Percentiles rank a stretch among this genome's conserved stretches.
These are phyloP conservation scores for Thunnus maccoyii DNA, from an alignment of 2,113 vertebrate genomes.

Conservation along the genomic window DNA sequence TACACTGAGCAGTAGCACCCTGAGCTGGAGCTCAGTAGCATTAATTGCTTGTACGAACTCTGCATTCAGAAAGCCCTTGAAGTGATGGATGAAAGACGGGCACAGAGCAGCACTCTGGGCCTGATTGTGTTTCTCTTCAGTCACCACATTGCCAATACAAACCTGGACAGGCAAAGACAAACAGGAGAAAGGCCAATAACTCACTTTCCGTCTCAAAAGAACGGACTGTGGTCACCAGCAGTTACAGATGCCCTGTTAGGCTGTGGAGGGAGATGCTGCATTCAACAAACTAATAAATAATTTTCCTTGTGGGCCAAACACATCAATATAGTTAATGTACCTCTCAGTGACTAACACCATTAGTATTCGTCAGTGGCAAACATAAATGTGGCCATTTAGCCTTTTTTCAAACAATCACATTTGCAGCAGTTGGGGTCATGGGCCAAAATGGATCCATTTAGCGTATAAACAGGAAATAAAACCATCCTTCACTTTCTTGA, in stretches of 20 bases:
- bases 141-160: constrained; percentile 77
- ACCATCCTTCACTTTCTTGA: constrained; percentile 31
- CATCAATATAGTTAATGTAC: constrained; percentile 32
- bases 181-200: constrained; percentile 73
- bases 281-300: constrained; percentile 28
- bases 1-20: constrained; percentile 58
- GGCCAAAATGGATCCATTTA: constrained; percentile 46
- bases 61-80: constrained; percentile 69
- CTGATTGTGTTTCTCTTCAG: constrained; percentile 80
- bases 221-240: constrained; percentile 48
- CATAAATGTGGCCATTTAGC: constrained; percentile 18
- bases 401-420: constrained; percentile 36
- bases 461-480: constrained; percentile 65
- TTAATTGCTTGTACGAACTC: constrained; percentile 69
- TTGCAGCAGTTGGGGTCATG: constrained; percentile 13
- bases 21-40: constrained; percentile 41
- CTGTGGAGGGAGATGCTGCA: not conserved
- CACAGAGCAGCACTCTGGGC: constrained; percentile 64
- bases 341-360: constrained; percentile 25
- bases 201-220: constrained; percentile 65
- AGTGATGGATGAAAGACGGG: constrained; percentile 81
- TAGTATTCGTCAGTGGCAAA: constrained; percentile 31
- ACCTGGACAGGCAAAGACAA: constrained; percentile 78
- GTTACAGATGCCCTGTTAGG: constrained; percentile 49
- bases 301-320: not conserved